phyloP scores from a whole-genome alignment of 2,888 invertebrate species.

The Macrosoma leucophasiata region DNA sequence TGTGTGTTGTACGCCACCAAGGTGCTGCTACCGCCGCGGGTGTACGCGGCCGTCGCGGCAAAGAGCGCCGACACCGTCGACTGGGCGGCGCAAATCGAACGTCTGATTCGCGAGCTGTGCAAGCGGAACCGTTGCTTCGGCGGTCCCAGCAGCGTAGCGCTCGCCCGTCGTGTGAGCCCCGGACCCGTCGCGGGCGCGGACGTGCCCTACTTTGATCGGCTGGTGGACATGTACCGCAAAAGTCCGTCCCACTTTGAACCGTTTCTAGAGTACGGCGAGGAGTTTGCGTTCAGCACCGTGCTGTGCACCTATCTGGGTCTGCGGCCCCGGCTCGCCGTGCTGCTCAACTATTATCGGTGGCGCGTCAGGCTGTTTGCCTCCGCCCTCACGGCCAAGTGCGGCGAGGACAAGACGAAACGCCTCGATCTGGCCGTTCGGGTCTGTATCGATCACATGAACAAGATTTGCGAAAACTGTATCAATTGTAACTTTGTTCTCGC shows the following conservation, averaged over 20 bases:
- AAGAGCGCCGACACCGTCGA: neutral
- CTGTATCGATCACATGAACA: constrained; percentile 3
- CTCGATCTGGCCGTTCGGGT: constrained; percentile 1
- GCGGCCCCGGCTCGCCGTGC: constrained; percentile 6
- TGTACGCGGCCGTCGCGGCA: neutral
- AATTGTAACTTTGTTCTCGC: constrained; percentile 4
- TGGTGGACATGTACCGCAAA: constrained; percentile 5
- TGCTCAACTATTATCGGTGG: constrained; percentile 8
- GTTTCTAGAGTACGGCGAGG: constrained; percentile 3
- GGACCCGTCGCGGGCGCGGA: constrained; percentile 1
- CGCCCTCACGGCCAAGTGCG: constrained; percentile 2
- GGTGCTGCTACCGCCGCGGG: neutral
- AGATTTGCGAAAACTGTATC: constrained; percentile 5
- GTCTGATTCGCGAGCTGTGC: constrained; percentile 3
- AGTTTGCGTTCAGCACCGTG: too few relatives aligned
- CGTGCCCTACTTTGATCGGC: constrained; percentile 3
- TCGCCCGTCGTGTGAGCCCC: neutral
- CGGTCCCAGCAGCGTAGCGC: constrained; percentile 5
- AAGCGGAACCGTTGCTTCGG: constrained; percentile 3
- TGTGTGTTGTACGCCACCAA: constrained; percentile 1
- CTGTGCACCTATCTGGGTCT: too few relatives aligned
- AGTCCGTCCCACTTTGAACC: constrained; percentile 4
- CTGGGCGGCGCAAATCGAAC: neutral
- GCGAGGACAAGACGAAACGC: constrained; percentile 1
- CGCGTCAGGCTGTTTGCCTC: constrained; percentile 3